A percentile compares a stretch with the other conserved stretches of the same genome.
Evolutionary conservation across 2,113 vertebrate genomes (phyloP).

Genomic region (Neopipo cinnamomea): DNA sequence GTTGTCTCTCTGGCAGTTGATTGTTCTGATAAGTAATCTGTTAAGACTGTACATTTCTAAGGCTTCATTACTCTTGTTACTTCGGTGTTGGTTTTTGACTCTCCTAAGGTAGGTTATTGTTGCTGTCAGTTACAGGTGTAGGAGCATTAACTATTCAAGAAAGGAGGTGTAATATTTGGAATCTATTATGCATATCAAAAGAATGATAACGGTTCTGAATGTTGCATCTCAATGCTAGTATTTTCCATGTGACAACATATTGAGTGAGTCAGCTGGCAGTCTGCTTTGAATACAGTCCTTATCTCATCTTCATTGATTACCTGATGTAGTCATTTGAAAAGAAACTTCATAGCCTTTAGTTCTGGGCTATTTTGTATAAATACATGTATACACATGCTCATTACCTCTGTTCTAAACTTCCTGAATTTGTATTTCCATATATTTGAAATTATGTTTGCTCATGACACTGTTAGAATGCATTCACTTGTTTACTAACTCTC

Average conservation of each 20-base stretch:
- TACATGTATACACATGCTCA: rapidly evolving
- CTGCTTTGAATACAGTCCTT: not conserved
- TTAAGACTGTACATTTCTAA: not conserved
- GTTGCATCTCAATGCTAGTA: not conserved
- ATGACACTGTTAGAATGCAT: not conserved
- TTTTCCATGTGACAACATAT: not conserved
- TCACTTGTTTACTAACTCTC: not conserved
- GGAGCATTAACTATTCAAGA: not conserved
- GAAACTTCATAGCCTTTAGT: not conserved
- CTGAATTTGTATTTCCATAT: not conserved
- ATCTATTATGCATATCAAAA: not conserved
- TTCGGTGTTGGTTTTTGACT: not conserved
- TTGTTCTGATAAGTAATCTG: not conserved
- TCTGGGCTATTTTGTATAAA: not conserved
- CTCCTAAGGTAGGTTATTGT: not conserved
- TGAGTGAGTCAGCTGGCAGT: not conserved
- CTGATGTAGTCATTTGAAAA: not conserved
- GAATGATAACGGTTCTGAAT: not conserved
- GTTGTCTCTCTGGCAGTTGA: not conserved
- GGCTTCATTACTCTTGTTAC: not conserved
- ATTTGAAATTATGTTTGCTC: not conserved
- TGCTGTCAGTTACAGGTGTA: not conserved
- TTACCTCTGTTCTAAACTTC: not conserved
- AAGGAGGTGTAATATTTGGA: not conserved
- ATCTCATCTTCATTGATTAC: not conserved